A percentile compares a stretch with the other conserved stretches of the same genome.
phyloP scores from a whole-genome alignment of 2,888 invertebrate genomes.

The Aspidiotus destructor region DNA sequence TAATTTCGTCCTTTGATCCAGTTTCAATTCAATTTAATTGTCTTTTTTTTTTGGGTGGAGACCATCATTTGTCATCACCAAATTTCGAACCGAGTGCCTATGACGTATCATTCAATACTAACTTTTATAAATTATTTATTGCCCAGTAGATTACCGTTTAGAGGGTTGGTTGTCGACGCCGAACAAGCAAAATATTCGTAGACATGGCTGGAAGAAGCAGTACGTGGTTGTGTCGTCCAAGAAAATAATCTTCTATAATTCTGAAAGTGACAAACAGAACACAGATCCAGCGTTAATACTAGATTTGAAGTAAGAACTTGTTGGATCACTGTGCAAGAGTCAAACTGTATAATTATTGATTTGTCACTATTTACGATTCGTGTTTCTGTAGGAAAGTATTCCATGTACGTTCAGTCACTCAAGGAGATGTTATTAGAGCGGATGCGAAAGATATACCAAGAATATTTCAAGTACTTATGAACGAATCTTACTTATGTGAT shows the following conservation, averaged over 20 bases:
- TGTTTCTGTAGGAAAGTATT: constrained; percentile 74
- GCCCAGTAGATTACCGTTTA: constrained; percentile 47
- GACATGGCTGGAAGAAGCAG: constrained; percentile 94
- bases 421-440: constrained; percentile 97
- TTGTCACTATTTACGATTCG: background rate
- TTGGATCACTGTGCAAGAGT: background rate
- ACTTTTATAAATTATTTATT: background rate
- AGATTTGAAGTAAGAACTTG: constrained; percentile 70
- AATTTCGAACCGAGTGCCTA: background rate
- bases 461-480: constrained; percentile 66
- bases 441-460: constrained; percentile 98
- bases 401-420: constrained; percentile 96
- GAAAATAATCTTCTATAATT: constrained; percentile 94
- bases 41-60: too few relatives aligned
- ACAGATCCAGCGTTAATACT: constrained; percentile 89
- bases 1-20: background rate
- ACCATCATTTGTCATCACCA: too few relatives aligned
- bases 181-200: constrained; percentile 85
- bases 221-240: constrained; percentile 93
- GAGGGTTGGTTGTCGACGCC: constrained; percentile 96
- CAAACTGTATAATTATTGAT: background rate
- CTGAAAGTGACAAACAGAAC: constrained; percentile 86
- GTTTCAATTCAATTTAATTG: too few relatives aligned
- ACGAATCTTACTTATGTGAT: background rate
- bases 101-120: background rate